Percentiles rank a stretch among this genome's conserved stretches.
Evolutionary conservation across 2,113 vertebrate species (phyloP).

Genomic region (Anseranas semipalmata): DNA sequence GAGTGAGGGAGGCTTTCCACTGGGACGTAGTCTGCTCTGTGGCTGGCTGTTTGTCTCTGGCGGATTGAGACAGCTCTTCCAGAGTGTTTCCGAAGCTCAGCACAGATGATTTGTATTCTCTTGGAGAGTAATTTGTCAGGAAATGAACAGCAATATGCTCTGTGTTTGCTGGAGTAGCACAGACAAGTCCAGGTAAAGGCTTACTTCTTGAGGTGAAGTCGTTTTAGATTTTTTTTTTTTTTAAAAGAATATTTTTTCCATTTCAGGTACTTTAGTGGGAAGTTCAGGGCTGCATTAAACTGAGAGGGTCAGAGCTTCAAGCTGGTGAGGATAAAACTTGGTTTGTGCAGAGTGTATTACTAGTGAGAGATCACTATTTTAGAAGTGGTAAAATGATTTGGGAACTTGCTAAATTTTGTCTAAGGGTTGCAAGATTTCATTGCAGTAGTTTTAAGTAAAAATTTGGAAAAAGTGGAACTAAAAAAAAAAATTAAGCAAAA

Average conservation of each 20-base stretch:
- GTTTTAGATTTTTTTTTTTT: no score
- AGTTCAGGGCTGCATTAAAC: not conserved
- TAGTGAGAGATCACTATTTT: not conserved
- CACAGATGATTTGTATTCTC: slow-evolving; percentile 22
- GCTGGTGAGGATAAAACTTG: not conserved
- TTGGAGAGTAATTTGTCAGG: slow-evolving; percentile 33
- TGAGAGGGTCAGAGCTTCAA: not conserved
- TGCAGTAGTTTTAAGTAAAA: not conserved
- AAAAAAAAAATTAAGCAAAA: not conserved
- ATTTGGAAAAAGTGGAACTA: not conserved
- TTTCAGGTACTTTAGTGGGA: not conserved
- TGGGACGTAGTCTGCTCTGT: slow-evolving; percentile 3
- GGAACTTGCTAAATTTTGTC: not conserved
- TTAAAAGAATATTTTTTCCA: not conserved
- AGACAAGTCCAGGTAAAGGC: slow-evolving; percentile 31
- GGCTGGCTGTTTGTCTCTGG: not conserved
- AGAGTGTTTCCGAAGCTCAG: slow-evolving; percentile 16
- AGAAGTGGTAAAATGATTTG: not conserved
- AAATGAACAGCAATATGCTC: slow-evolving; percentile 1
- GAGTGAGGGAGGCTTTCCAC: not conserved
- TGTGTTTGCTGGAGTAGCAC: slow-evolving; percentile 4
- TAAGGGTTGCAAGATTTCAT: not conserved
- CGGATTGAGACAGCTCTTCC: slow-evolving; percentile 1
- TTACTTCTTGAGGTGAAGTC: not conserved
- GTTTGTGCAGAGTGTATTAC: rapidly evolving